A percentile compares a stretch with the other conserved stretches of the same genome.
These are phyloP conservation scores for Beris chalybata DNA, from an alignment of 2,888 invertebrate species.

Conservation along the genomic window DNA sequence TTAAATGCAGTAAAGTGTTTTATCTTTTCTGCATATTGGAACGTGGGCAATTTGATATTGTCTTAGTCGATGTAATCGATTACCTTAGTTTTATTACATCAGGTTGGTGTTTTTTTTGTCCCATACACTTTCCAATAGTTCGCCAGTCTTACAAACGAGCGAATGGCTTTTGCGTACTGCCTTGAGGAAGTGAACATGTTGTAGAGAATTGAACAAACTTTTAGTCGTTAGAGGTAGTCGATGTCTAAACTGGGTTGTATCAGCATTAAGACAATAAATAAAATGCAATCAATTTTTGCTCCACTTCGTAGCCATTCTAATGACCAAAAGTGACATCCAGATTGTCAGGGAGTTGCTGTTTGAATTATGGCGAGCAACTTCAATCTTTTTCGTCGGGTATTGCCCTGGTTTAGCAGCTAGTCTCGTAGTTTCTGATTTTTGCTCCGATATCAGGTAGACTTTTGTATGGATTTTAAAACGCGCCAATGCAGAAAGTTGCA, in stretches of 20 bases:
- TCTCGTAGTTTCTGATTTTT: background rate
- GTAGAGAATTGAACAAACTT: slow-evolving; percentile 5
- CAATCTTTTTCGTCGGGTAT: background rate
- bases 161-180: background rate
- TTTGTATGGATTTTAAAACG: background rate
- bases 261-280: slow-evolving; percentile 6
- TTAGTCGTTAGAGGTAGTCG: slow-evolving; percentile 1
- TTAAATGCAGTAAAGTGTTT: background rate
- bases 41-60: slow-evolving; percentile 31
- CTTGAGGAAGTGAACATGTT: slow-evolving; percentile 15
- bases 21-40: slow-evolving; percentile 22
- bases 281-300: slow-evolving; percentile 13
- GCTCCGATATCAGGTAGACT: background rate
- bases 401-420: background rate
- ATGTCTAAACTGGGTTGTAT: background rate
- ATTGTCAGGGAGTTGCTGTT: too few relatives aligned
- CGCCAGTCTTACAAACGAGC: background rate
- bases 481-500: slow-evolving; percentile 7
- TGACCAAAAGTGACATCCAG: too few relatives aligned
- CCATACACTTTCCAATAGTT: background rate
- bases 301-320: too few relatives aligned
- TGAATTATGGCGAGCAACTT: too few relatives aligned
- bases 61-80: slow-evolving; percentile 19
- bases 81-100: slow-evolving; percentile 14
- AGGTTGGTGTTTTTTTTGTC: background rate